Base-by-base conservation (phyloP, 2,113 vertebrate genomes). In the Lucifuga dentata region DNA sequence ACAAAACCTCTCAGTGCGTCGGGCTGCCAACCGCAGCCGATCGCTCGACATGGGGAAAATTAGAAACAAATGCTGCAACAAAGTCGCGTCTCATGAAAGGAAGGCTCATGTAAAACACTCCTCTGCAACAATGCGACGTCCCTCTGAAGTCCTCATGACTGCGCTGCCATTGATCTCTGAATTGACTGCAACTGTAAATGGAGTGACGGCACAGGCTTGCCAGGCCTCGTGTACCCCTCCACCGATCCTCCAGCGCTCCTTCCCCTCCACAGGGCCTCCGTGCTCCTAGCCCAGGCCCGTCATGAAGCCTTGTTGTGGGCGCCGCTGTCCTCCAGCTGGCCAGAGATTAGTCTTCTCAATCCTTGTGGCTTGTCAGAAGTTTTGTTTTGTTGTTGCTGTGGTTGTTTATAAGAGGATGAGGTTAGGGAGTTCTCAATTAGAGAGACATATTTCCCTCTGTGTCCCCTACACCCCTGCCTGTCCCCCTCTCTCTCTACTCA, bases 1-100 rank as follows among this genome's bases (percentile, higher is more conserved):
- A 85, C 78, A 81, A 78, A 58, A 20, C 48, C 77, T 62, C 52
- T 52, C 10, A 67, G 55, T 65, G 74, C 56, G 46, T 23, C 39
- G 20, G 39, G 36, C 19, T 45, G 60, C 21, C 5, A 15, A 76
- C 80, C 78, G 12, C 84, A 76, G 19, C 29, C 51, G 62, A 73
- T 76, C 78, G 70, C 52, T 52, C 16, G 71, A 70, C 58, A 38
- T 15, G 15, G 19, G 38, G 67, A 65, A 86, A 90, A 90, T 81
- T 45, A 80, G 76, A 90, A 90, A 85, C 87, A 91, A 91, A 90
- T 89, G 86, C 45, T 77, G 15, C 33, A 36, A 64, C 80, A 61
- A 80, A 84, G 67, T 51, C 50, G 24, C 12, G 66, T 71, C 76
- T 76, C 23, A 11, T 53, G 66, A 80, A 64, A 57, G 32, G 51